phyloP scores from a whole-genome alignment of 2,888 invertebrate species.

The Acutogordius australiensis region DNA sequence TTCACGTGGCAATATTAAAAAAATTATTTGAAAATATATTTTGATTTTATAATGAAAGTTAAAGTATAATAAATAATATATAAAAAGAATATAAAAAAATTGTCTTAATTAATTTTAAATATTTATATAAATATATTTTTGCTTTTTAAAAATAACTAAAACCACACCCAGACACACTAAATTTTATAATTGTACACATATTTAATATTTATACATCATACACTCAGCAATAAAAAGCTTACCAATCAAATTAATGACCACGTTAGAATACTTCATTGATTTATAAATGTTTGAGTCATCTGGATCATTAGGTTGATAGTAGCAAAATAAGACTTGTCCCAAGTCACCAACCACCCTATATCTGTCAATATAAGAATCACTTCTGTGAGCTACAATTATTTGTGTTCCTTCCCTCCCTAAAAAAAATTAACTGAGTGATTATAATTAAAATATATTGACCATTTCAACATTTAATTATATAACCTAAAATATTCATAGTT shows the following conservation, averaged over 20 bases:
- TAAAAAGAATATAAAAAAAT: too few relatives aligned
- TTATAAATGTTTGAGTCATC: slow-evolving; percentile 48
- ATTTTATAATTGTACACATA: too few relatives aligned
- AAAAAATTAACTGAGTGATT: slow-evolving; percentile 15
- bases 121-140: too few relatives aligned
- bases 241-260: slow-evolving; percentile 75
- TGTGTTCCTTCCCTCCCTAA: slow-evolving; percentile 27
- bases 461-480: background rate
- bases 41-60: too few relatives aligned
- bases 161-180: too few relatives aligned
- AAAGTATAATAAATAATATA: too few relatives aligned
- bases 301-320: slow-evolving; percentile 43
- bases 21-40: too few relatives aligned
- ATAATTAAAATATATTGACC: background rate
- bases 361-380: slow-evolving; percentile 47
- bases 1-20: too few relatives aligned
- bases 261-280: slow-evolving; percentile 69
- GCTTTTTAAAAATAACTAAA: too few relatives aligned
- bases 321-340: slow-evolving; percentile 54
- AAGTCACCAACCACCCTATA: slow-evolving; percentile 65
- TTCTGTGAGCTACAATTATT: slow-evolving; percentile 66
- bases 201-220: too few relatives aligned
- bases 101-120: too few relatives aligned
- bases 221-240: too few relatives aligned
- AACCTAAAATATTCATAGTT: slow-evolving; percentile 61